Evolutionary conservation across 2,797 vertebrate genomes (phyloP).

Genomic region (Furcifer pardalis): DNA sequence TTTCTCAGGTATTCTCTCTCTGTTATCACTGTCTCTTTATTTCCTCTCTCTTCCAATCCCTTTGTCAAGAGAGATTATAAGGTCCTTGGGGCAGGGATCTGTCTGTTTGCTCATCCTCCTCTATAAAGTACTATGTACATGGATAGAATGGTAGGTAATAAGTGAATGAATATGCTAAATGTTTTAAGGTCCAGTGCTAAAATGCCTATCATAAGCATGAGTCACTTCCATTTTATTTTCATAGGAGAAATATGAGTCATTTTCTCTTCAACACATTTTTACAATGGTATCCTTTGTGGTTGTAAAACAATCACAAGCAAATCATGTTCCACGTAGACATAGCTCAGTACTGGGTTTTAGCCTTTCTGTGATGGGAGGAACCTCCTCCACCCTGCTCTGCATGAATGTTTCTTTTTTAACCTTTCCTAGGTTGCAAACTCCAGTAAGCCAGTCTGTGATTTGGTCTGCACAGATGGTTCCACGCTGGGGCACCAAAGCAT

Average conservation of each 20-base stretch:
- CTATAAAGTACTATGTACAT: not conserved
- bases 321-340: not conserved
- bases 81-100: not conserved
- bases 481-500: conserved; percentile 39
- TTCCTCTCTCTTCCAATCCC: not conserved
- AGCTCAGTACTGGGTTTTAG: not conserved
- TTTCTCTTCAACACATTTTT: not conserved
- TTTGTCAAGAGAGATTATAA: conserved; percentile 2
- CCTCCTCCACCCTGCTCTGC: not conserved
- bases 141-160: not conserved
- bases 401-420: not conserved
- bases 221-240: no score
- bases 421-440: conserved; percentile 21
- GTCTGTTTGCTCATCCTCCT: not conserved
- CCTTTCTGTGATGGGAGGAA: not conserved
- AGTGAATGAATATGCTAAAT: not conserved
- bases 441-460: conserved; percentile 20
- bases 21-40: not conserved
- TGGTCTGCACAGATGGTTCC: conserved; percentile 35
- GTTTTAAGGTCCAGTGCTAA: not conserved
- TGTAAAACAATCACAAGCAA: not conserved
- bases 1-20: not conserved
- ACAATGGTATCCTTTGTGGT: not conserved
- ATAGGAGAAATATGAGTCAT: no score
- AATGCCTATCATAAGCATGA: not conserved